Conservation (phyloP, 2,888 invertebrate genomes). For the Ornithoptera priamus region DNA sequence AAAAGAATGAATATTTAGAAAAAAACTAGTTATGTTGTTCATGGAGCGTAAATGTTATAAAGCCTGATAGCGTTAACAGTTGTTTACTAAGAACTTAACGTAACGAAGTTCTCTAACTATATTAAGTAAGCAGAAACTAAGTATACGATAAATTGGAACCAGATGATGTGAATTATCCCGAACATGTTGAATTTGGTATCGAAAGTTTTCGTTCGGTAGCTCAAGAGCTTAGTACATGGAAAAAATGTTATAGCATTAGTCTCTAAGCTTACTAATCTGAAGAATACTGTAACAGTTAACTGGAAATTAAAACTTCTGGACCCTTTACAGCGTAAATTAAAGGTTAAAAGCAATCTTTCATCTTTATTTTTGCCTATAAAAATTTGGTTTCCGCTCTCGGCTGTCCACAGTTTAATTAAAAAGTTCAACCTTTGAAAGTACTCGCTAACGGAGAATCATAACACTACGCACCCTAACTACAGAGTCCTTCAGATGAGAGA, state of each 20-base stretch:
- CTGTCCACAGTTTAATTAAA: conserved; percentile 27
- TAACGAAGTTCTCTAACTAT: background rate
- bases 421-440: conserved; percentile 25
- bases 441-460: conserved; percentile 23
- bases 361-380: conserved; percentile 4
- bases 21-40: background rate
- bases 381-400: conserved; percentile 1
- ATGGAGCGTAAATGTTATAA: background rate
- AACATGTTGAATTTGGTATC: background rate
- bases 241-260: background rate
- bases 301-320: background rate
- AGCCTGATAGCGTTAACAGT: background rate
- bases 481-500: conserved; percentile 26
- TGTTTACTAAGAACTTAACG: background rate
- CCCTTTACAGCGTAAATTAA: background rate
- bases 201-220: background rate
- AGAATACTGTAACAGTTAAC: background rate
- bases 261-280: background rate
- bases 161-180: conserved; percentile 21
- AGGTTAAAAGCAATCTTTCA: background rate
- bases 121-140: conserved; percentile 12
- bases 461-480: conserved; percentile 28
- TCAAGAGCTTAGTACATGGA: background rate
- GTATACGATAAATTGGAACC: conserved; percentile 13
- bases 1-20: background rate